Percentiles rank a stretch among this genome's conserved stretches.
Conservation (phyloP, 2,888 invertebrate genomes). For the Drosophila leonis region DNA sequence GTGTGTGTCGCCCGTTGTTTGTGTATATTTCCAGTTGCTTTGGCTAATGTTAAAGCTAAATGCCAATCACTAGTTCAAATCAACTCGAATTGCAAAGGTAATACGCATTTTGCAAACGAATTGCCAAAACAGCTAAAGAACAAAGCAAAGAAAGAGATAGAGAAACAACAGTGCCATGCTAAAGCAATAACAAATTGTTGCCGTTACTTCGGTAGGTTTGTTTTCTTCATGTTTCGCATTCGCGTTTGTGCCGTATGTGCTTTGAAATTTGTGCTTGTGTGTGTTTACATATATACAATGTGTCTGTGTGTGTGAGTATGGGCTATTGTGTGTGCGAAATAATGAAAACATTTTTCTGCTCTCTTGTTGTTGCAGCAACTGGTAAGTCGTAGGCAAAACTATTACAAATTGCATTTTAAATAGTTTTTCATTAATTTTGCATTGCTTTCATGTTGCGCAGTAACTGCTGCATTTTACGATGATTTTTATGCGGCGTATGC, state of each 20-base stretch:
- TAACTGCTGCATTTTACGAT: conserved; percentile 24
- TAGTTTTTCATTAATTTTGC: conserved; percentile 28
- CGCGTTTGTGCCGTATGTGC: conserved; percentile 44
- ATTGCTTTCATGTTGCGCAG: conserved; percentile 23
- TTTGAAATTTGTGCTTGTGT: conserved; percentile 20
- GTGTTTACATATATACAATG: conserved; percentile 6
- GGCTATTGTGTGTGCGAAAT: conserved; percentile 36
- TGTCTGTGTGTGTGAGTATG: conserved; percentile 14
- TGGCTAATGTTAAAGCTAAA: conserved; percentile 35
- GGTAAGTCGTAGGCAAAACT: conserved; percentile 46
- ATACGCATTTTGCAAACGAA: conserved; percentile 58
- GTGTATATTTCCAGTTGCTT: conserved; percentile 26
- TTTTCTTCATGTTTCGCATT: conserved; percentile 46
- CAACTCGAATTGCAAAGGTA: conserved; percentile 37
- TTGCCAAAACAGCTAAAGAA: conserved; percentile 14
- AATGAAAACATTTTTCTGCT: conserved; percentile 43
- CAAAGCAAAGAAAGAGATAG: not conserved
- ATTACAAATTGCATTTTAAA: conserved; percentile 30
- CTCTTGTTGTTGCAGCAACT: conserved; percentile 40
- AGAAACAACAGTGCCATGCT: conserved; percentile 28
- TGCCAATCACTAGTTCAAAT: conserved; percentile 47
- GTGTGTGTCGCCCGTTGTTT: conserved; percentile 39
- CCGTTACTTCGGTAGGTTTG: conserved; percentile 40
- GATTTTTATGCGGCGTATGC: conserved; percentile 44
- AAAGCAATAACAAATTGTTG: conserved; percentile 67